Base-by-base conservation (phyloP, 2,113 vertebrate genomes). In the Stomatorhinus ivindoensis region DNA sequence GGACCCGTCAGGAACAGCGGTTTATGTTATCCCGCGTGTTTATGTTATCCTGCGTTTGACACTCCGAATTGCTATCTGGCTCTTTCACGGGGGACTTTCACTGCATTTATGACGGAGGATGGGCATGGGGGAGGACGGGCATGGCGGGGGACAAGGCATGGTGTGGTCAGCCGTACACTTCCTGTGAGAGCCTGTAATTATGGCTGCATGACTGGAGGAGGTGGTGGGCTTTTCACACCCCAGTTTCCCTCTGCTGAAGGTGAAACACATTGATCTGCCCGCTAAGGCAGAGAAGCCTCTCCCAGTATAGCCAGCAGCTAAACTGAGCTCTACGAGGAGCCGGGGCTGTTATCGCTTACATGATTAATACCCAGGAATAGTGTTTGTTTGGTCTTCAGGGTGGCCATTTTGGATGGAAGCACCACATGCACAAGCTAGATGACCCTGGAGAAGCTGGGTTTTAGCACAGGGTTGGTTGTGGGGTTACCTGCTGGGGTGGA, bases 401-500 rank as follows among this genome's bases (percentile, higher is more conserved):
- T 82, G 69, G n/a, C 48, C 58, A 24, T 86, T 86, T 55, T 86
- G 58, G 11, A 73, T 44, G 24, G 88, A 53, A 48, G 13, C 31
- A 27, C 24, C 82, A 21, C 44, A 0, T n/a, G 35, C 17, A 11
- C 39, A 8, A 7, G 17, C 17, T 47, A 15, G 24, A 11, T 31
- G 44, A 27, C 47, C 24, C 44, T 50, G 47, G 48, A 51, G 85
- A 51, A 35, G 50, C 15, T 87, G 48, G 51, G 85, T 47, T 86
- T 31, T 5, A 39, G 86, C 80, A 48, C 35, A 51, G 24, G 42
- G n/a, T 53, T 89, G 53, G 58, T 90, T 91, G 69, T 53, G 35
- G 5, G 88, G 90, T 89, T 88, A 90, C 91, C 91, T 88, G 88
- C 91, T 90, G 87, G 87, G 88, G 85, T 88, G 88, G 21, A 27